Percentiles rank a stretch among this genome's conserved stretches.
phyloP scores from a whole-genome alignment of 2,888 invertebrate species.

The Synergus japonicus region DNA sequence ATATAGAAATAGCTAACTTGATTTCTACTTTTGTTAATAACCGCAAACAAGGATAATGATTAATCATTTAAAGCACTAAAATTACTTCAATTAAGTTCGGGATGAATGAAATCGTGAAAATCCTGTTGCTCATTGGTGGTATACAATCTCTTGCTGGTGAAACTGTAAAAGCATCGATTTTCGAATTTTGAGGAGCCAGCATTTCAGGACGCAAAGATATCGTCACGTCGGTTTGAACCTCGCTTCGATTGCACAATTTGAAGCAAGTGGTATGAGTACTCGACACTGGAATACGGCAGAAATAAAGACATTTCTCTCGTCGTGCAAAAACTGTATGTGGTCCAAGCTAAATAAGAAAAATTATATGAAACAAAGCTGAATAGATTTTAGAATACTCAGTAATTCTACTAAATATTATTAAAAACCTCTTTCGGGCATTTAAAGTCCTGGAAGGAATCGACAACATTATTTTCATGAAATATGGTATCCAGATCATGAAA shows the following conservation, averaged over 20 bases:
- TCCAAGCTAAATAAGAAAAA: conserved; percentile 67
- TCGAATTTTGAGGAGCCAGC: conserved; percentile 58
- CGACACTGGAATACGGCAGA: conserved; percentile 74
- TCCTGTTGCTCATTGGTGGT: conserved; percentile 70
- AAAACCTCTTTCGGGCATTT: conserved; percentile 77
- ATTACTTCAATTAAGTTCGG: conserved; percentile 76
- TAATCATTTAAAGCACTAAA: neutral
- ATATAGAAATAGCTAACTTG: neutral
- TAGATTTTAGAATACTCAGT: neutral
- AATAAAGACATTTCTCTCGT: conserved; percentile 73
- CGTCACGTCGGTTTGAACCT: conserved; percentile 70
- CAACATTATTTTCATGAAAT: conserved; percentile 81
- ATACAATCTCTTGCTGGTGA: conserved; percentile 68
- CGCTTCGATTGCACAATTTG: conserved; percentile 74
- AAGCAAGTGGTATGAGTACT: conserved; percentile 69
- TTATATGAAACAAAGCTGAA: neutral
- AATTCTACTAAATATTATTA: neutral
- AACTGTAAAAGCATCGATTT: conserved; percentile 66
- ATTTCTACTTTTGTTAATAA: no score
- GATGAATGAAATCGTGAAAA: conserved; percentile 74
- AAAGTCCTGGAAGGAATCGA: conserved; percentile 79
- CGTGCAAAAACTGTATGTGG: conserved; percentile 72
- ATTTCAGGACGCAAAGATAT: conserved; percentile 58
- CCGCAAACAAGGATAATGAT: neutral
- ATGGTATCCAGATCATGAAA: conserved; percentile 80